phyloP scores from a whole-genome alignment of 2,888 invertebrate genomes.

The Helleia helle region DNA sequence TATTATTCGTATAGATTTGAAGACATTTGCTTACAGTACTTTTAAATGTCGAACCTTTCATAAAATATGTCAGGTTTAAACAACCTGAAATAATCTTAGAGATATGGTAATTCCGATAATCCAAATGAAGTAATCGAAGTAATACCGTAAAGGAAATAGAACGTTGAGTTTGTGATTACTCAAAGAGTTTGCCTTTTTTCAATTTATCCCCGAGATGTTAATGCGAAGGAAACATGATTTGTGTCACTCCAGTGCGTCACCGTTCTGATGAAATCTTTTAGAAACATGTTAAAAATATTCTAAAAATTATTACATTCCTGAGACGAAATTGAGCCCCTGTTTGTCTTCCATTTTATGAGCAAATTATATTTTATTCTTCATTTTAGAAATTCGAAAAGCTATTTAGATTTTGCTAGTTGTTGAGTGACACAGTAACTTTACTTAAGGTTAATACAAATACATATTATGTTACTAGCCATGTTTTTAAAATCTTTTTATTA shows the following conservation, averaged over 20 bases:
- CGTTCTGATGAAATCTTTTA: slow-evolving; percentile 6
- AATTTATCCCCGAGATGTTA: slow-evolving; percentile 40
- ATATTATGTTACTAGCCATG: too few species aligned
- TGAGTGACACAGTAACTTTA: too few species aligned
- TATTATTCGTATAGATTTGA: too few species aligned
- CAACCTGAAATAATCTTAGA: too few species aligned
- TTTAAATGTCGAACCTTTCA: too few species aligned
- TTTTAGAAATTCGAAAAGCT: too few species aligned
- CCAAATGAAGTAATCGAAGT: slow-evolving; percentile 41
- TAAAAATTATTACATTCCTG: not conserved
- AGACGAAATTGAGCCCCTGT: slow-evolving; percentile 2
- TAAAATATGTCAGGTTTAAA: too few species aligned
- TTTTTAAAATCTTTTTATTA: too few species aligned
- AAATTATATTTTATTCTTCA: slow-evolving; percentile 3
- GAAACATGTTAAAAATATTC: slow-evolving; percentile 6
- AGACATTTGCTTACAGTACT: too few species aligned
- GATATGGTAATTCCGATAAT: not conserved
- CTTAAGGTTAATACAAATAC: too few species aligned
- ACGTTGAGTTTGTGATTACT: slow-evolving; percentile 44
- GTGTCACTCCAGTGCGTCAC: slow-evolving; percentile 20
- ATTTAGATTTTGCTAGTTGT: too few species aligned
- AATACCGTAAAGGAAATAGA: slow-evolving; percentile 34
- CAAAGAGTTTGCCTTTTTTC: slow-evolving; percentile 50
- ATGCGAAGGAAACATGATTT: slow-evolving; percentile 32
- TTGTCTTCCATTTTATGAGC: slow-evolving; percentile 7